These are phyloP conservation scores for Leucozona laternaria DNA, from an alignment of 2,888 invertebrate genomes.

Conservation along the genomic window DNA sequence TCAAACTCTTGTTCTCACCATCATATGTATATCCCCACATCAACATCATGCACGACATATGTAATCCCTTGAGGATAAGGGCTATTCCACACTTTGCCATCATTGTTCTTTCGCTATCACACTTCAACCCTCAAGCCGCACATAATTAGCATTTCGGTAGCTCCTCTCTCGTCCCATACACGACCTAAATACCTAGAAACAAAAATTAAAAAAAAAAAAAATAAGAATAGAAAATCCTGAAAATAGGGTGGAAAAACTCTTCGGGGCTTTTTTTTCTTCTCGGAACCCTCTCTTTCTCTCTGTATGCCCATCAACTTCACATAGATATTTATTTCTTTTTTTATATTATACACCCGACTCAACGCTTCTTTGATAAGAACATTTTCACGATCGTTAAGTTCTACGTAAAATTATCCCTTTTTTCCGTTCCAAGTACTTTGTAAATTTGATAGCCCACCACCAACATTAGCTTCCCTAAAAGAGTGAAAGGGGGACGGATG, in stretches of 20 bases:
- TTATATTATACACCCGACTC: slow-evolving; percentile 48
- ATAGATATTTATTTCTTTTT: not conserved
- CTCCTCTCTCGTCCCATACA: not conserved
- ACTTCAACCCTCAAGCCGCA: slow-evolving; percentile 52
- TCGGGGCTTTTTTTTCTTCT: slow-evolving; percentile 16
- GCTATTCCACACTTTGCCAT: slow-evolving; percentile 37
- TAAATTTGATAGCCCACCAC: slow-evolving; percentile 74
- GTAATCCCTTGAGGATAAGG: slow-evolving; percentile 50
- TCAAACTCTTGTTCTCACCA: slow-evolving; percentile 36
- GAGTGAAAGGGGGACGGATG: not conserved
- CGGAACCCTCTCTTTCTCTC: slow-evolving; percentile 9
- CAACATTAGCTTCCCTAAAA: slow-evolving; percentile 31
- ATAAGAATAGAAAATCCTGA: slow-evolving; percentile 41
- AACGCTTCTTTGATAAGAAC: slow-evolving; percentile 74
- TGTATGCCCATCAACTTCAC: not conserved
- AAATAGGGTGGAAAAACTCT: slow-evolving; percentile 71
- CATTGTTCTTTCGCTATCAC: slow-evolving; percentile 24
- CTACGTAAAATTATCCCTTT: slow-evolving; percentile 76
- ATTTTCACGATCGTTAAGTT: slow-evolving; percentile 76
- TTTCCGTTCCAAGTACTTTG: slow-evolving; percentile 73
- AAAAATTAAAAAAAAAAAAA: not conserved
- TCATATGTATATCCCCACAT: slow-evolving; percentile 14
- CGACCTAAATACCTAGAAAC: not conserved
- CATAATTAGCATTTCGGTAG: slow-evolving; percentile 69
- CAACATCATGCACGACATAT: slow-evolving; percentile 51